Evolutionary conservation across 1,140 invertebrate genomes (phyloP).

Genomic region (fruit fly (Drosophila melanogaster)): DNA sequence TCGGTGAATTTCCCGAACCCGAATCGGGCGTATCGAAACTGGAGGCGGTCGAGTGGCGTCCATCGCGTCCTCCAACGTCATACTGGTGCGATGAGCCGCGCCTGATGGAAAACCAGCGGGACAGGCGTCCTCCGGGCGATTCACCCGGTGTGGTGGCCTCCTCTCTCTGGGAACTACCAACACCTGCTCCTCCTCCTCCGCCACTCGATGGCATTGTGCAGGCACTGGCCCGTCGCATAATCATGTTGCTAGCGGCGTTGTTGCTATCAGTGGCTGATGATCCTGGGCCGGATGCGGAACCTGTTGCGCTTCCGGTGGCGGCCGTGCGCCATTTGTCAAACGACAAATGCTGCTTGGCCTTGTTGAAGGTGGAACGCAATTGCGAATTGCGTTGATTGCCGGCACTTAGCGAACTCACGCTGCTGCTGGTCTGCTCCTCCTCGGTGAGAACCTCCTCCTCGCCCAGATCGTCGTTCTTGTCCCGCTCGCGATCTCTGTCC

Average conservation of each 20-base stretch:
- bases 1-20: background rate
- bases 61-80: conserved; percentile 87
- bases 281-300: conserved; percentile 56
- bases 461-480: conserved; percentile 12
- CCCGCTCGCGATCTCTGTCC: conserved; percentile 8
- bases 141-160: conserved; percentile 86
- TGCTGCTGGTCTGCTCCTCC: conserved; percentile 79
- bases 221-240: conserved; percentile 73
- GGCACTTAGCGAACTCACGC: conserved; percentile 78
- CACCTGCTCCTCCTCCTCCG: conserved; percentile 55
- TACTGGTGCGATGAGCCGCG: conserved; percentile 92
- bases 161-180: conserved; percentile 60
- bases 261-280: conserved; percentile 58
- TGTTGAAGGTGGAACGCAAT: conserved; percentile 83
- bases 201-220: conserved; percentile 84
- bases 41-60: conserved; percentile 67
- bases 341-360: conserved; percentile 84
- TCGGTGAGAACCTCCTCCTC: conserved; percentile 68
- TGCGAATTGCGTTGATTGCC: conserved; percentile 83
- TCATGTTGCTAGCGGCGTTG: conserved; percentile 54
- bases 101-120: conserved; percentile 93
- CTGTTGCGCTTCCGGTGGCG: conserved; percentile 57
- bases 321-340: conserved; percentile 85
- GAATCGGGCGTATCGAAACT: conserved; percentile 78
- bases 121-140: conserved; percentile 89